Conservation (phyloP, 2,113 vertebrate genomes). For the Passer domesticus region DNA sequence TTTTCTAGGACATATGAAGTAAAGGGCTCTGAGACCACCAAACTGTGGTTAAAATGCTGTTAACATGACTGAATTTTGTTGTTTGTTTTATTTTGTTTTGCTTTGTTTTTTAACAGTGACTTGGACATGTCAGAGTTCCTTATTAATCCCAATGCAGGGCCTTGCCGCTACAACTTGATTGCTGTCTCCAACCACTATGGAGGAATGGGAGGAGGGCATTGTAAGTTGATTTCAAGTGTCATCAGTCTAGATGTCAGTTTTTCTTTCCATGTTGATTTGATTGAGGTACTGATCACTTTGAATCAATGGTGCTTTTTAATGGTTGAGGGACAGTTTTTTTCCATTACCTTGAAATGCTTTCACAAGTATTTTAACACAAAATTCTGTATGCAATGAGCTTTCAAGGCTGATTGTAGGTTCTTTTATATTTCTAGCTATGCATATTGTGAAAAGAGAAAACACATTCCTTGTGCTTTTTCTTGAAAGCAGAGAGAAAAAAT, state of each 20-base stretch:
- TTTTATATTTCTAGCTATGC: background rate
- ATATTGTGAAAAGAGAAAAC: background rate
- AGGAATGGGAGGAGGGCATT: slow-evolving; percentile 98
- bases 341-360: background rate
- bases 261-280: background rate
- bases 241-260: background rate
- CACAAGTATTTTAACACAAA: background rate
- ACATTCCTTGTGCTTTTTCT: background rate
- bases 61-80: slow-evolving; percentile 2
- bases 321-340: background rate
- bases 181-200: slow-evolving; percentile 99
- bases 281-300: background rate
- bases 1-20: background rate
- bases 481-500: background rate
- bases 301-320: background rate
- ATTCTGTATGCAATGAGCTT: background rate
- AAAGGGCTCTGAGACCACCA: background rate
- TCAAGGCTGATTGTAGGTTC: background rate
- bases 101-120: slow-evolving; percentile 78
- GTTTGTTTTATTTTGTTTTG: background rate
- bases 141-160: slow-evolving; percentile 95
- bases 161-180: slow-evolving; percentile 94
- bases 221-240: slow-evolving; percentile 79
- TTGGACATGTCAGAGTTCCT: slow-evolving; percentile 99
- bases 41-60: background rate